These are phyloP conservation scores for Coenobita brevimanus DNA, from an alignment of 1,140 invertebrate species.

Conservation along the genomic window DNA sequence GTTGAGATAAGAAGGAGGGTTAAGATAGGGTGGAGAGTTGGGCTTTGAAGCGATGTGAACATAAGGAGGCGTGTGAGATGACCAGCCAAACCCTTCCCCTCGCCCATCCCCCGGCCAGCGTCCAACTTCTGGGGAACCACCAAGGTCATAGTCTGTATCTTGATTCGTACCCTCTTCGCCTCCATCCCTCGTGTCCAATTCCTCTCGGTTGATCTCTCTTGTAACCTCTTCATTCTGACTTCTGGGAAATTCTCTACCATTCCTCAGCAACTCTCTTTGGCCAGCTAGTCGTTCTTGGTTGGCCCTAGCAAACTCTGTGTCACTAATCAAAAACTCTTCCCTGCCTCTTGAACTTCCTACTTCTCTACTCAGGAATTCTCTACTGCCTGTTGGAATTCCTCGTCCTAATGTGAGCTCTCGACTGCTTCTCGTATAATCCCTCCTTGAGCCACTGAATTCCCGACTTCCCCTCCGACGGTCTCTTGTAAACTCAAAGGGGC, in stretches of 20 bases:
- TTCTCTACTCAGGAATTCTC: not conserved
- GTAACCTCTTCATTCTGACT: not conserved
- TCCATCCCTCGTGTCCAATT: not conserved
- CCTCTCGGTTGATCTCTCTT: not conserved
- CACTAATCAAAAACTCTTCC: not conserved
- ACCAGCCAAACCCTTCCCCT: not conserved
- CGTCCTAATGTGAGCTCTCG: not conserved
- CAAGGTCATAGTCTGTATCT: not conserved
- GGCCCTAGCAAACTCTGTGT: not conserved
- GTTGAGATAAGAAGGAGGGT: no score
- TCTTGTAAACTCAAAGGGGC: not conserved
- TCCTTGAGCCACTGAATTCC: no score
- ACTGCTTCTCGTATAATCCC: not conserved
- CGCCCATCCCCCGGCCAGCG: not conserved
- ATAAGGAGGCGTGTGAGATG: not conserved
- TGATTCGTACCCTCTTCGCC: not conserved
- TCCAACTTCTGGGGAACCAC: not conserved
- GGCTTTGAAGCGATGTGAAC: no score
- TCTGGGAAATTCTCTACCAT: not conserved
- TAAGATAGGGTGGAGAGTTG: not conserved
- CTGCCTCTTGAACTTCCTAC: not conserved
- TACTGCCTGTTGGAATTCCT: not conserved
- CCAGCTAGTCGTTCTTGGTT: not conserved
- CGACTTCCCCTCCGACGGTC: no score
- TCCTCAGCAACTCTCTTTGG: not conserved